Percentiles rank a stretch among this genome's conserved stretches.
Evolutionary conservation across 2,797 vertebrate genomes (phyloP).

Genomic region (Hemibagrus guttatus): DNA sequence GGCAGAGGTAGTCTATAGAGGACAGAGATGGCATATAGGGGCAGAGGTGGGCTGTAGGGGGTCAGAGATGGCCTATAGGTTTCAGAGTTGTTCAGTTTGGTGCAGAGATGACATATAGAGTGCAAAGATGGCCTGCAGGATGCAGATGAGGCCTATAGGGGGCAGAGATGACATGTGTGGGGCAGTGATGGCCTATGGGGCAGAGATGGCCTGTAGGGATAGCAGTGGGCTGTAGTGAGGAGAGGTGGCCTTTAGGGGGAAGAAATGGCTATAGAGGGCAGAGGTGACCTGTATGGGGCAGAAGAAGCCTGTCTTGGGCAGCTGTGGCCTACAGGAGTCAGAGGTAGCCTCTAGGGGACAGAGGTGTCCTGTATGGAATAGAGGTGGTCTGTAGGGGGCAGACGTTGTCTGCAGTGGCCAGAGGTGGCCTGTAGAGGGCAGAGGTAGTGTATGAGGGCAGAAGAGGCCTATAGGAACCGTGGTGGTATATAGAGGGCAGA

Average conservation of each 20-base stretch:
- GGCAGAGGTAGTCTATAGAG: background rate
- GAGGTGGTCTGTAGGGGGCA: background rate
- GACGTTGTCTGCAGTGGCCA: background rate
- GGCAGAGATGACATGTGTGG: background rate
- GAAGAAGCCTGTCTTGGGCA: background rate
- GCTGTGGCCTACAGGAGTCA: too few species aligned
- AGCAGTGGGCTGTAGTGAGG: background rate
- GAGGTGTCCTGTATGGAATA: constrained; percentile 34
- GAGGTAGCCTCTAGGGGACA: background rate
- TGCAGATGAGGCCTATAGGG: background rate
- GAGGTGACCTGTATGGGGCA: background rate
- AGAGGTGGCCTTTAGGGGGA: background rate
- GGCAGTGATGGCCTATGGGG: background rate
- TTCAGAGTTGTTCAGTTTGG: too few species aligned
- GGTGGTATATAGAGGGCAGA: background rate
- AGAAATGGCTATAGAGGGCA: background rate
- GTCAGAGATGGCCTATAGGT: background rate
- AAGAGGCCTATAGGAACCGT: background rate
- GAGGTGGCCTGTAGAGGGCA: constrained; percentile 42
- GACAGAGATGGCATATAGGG: background rate
- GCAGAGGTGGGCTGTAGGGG: background rate
- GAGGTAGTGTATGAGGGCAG: constrained; percentile 33
- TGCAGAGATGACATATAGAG: fast-evolving
- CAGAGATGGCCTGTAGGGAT: constrained; percentile 37
- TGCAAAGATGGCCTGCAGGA: background rate